Conservation (phyloP, 2,888 invertebrate species). For the Ophion obscuratus region DNA sequence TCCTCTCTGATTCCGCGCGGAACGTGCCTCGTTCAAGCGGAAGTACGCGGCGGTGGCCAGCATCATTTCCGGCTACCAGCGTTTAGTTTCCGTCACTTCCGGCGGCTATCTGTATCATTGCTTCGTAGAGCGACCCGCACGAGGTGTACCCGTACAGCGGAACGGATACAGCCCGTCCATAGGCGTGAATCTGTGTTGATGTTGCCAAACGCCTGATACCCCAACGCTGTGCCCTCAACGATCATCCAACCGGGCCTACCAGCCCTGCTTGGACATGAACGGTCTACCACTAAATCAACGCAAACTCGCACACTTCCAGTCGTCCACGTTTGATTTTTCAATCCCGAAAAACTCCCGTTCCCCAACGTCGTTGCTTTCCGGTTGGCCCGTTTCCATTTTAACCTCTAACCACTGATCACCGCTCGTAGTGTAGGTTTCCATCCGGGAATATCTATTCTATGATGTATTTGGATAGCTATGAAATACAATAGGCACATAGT, state of each 20-base stretch:
- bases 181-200: background rate
- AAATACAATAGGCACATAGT: slow-evolving; percentile 22
- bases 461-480: slow-evolving; percentile 14
- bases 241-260: slow-evolving; percentile 34
- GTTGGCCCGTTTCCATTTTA: slow-evolving; percentile 67
- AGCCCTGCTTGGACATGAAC: slow-evolving; percentile 46
- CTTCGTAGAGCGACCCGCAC: slow-evolving; percentile 71
- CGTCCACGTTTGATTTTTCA: slow-evolving; percentile 57
- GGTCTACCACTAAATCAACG: slow-evolving; percentile 65
- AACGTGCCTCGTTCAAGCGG: slow-evolving; percentile 68
- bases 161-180: slow-evolving; percentile 21
- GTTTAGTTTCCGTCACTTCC: slow-evolving; percentile 81
- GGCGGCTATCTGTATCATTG: slow-evolving; percentile 78
- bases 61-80: slow-evolving; percentile 80
- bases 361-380: slow-evolving; percentile 60
- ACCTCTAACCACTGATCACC: slow-evolving; percentile 60
- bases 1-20: slow-evolving; percentile 26
- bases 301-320: slow-evolving; percentile 32
- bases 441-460: slow-evolving; percentile 1
- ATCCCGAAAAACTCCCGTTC: slow-evolving; percentile 38
- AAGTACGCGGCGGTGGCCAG: slow-evolving; percentile 78
- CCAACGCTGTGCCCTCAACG: slow-evolving; percentile 40
- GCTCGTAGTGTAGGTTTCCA: slow-evolving; percentile 7
- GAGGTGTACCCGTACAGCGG: slow-evolving; percentile 29
- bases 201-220: slow-evolving; percentile 47